Conservation (phyloP, 2,113 vertebrate genomes). For the Varanus komodoensis region DNA sequence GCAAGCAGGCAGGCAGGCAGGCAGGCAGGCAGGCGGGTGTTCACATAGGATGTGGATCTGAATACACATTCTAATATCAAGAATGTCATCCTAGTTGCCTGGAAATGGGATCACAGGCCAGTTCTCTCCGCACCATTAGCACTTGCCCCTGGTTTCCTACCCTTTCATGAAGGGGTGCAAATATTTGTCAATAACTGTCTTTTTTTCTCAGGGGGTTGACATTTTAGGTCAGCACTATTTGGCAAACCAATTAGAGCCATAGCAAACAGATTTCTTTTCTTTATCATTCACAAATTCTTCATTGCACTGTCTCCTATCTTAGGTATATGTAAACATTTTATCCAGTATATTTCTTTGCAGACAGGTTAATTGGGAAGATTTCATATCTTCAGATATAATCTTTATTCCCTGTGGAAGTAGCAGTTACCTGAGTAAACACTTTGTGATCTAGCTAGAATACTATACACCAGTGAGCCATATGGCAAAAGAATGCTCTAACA, state of each 20-base stretch:
- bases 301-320: constrained; percentile 60
- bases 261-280: constrained; percentile 54
- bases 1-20: too few species aligned
- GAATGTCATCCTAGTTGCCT: neutral
- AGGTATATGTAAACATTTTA: constrained; percentile 69
- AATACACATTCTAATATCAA: neutral
- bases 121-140: too few species aligned
- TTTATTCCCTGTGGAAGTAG: constrained; percentile 64
- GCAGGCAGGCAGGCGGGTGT: too few species aligned
- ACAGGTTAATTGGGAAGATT: constrained; percentile 73
- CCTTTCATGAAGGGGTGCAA: neutral
- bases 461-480: constrained; percentile 49
- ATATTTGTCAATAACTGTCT: neutral
- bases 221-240: constrained; percentile 8
- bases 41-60: neutral
- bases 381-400: constrained; percentile 71
- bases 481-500: neutral
- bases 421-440: constrained; percentile 62
- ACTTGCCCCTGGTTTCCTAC: neutral
- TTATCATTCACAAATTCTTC: constrained; percentile 60
- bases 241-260: constrained; percentile 43
- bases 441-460: constrained; percentile 59
- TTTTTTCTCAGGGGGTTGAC: neutral
- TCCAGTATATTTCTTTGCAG: constrained; percentile 46
- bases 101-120: neutral